These are phyloP conservation scores for Carassius auratus DNA, from an alignment of 2,113 vertebrate genomes.

Conservation along the genomic window DNA sequence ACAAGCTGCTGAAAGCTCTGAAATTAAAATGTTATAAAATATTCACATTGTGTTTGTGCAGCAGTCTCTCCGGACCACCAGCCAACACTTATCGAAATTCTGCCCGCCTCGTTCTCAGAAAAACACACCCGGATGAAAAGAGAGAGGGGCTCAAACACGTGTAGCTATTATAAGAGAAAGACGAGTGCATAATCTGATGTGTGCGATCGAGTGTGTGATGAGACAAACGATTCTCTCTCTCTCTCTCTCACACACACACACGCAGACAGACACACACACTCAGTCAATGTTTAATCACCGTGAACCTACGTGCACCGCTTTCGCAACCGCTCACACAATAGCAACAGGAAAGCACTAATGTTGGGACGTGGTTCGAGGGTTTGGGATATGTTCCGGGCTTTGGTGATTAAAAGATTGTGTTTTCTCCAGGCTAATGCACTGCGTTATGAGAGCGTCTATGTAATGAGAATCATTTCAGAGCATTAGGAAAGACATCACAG, in stretches of 20 bases:
- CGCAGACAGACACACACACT: neutral
- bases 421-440: slow-evolving; percentile 38
- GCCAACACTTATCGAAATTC: slow-evolving; percentile 41
- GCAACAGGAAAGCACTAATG: slow-evolving; percentile 15
- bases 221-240: slow-evolving; percentile 20
- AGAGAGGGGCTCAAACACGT: slow-evolving; percentile 18
- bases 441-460: slow-evolving; percentile 23
- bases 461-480: slow-evolving; percentile 48
- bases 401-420: slow-evolving; percentile 42
- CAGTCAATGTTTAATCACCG: slow-evolving; percentile 44
- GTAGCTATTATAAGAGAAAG: slow-evolving; percentile 28
- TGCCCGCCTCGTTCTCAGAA: slow-evolving; percentile 5
- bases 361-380: neutral
- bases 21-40: slow-evolving; percentile 13
- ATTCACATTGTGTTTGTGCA: slow-evolving; percentile 23
- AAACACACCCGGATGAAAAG: slow-evolving; percentile 24
- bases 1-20: neutral
- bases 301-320: slow-evolving; percentile 38
- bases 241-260: neutral
- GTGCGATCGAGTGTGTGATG: slow-evolving; percentile 40
- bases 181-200: slow-evolving; percentile 43
- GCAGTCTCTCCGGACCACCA: slow-evolving; percentile 20
- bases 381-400: slow-evolving; percentile 13
- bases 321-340: neutral
- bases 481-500: slow-evolving; percentile 43